Evolutionary conservation across 2,888 invertebrate species (phyloP), one percentile per base, ranked within the genome.

Genomic region (Neria commutata): DNA sequence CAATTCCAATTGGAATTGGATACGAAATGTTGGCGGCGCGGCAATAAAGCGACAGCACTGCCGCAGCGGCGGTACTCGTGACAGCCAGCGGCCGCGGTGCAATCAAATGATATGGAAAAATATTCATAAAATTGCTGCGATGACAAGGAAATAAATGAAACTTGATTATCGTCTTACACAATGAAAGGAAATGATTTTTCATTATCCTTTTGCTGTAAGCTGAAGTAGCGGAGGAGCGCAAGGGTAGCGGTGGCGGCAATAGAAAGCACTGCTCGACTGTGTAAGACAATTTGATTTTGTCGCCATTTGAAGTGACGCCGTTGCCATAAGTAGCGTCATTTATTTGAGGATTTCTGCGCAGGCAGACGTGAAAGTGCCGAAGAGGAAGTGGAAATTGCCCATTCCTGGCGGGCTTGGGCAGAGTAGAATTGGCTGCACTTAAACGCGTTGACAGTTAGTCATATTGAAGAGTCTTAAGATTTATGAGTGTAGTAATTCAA

Each of bases 21-120:
- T n/a, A n/a, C n/a, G n/a, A n/a, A n/a, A n/a, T n/a, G n/a, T n/a
- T n/a, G n/a, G n/a, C n/a, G n/a, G n/a, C n/a, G n/a, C n/a, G n/a
- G n/a, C n/a, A n/a, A n/a, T n/a, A n/a, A n/a, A n/a, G n/a, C n/a
- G n/a, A n/a, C n/a, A n/a, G n/a, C n/a, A n/a, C n/a, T n/a, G n/a
- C n/a, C n/a, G n/a, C n/a, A n/a, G n/a, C n/a, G n/a, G n/a, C n/a
- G n/a, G n/a, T n/a, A n/a, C n/a, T n/a, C n/a, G n/a, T n/a, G n/a
- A n/a, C n/a, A n/a, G 6, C 37, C 14, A 10, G 5, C 14, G 24
- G 10, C 16, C 40, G 33, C 19, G 47, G 14, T 54, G 34, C 5
- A 25, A 11, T 40, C 58, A 64, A 66, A 73, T 74, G 73, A 58
- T 40, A 53, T 54, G 72, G 70, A 68, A 73, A 64, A 67, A 65